These are phyloP conservation scores for Lates japonicus DNA, from an alignment of 2,797 vertebrate species.

Conservation along the genomic window DNA sequence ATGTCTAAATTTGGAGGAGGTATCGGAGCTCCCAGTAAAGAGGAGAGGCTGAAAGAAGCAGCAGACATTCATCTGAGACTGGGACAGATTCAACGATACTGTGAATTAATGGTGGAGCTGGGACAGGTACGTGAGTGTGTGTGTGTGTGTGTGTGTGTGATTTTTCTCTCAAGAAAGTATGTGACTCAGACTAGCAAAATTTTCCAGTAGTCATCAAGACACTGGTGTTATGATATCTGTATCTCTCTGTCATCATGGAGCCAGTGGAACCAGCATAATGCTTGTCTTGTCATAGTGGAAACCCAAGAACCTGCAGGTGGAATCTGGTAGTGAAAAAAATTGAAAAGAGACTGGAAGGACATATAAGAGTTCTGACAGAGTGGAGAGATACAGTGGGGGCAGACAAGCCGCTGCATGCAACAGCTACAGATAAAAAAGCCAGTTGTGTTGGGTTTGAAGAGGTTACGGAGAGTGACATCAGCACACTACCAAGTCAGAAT, in stretches of 20 bases:
- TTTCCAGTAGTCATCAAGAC: background rate
- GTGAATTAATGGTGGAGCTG: conserved; percentile 98
- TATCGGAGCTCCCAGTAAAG: conserved; percentile 95
- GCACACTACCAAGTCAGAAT: too few relatives aligned
- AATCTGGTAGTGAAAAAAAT: background rate
- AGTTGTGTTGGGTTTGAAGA: background rate
- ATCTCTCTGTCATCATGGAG: background rate
- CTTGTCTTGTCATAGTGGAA: background rate
- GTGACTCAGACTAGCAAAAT: background rate
- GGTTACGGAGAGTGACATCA: background rate
- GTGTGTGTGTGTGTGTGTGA: conserved; percentile 32
- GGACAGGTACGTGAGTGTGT: conserved; percentile 89
- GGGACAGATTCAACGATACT: conserved; percentile 97
- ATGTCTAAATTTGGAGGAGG: conserved; percentile 98
- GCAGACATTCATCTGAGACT: conserved; percentile 95
- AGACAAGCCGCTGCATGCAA: background rate
- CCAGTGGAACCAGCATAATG: background rate
- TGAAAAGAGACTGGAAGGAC: background rate
- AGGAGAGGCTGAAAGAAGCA: conserved; percentile 94
- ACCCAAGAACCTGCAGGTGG: background rate
- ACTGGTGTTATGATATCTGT: background rate
- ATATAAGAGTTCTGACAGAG: background rate
- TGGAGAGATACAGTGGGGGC: background rate
- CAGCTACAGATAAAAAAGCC: background rate
- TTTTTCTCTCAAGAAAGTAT: background rate